These are phyloP conservation scores for Natator depressus DNA, from an alignment of 2,113 vertebrate genomes.

Conservation along the genomic window DNA sequence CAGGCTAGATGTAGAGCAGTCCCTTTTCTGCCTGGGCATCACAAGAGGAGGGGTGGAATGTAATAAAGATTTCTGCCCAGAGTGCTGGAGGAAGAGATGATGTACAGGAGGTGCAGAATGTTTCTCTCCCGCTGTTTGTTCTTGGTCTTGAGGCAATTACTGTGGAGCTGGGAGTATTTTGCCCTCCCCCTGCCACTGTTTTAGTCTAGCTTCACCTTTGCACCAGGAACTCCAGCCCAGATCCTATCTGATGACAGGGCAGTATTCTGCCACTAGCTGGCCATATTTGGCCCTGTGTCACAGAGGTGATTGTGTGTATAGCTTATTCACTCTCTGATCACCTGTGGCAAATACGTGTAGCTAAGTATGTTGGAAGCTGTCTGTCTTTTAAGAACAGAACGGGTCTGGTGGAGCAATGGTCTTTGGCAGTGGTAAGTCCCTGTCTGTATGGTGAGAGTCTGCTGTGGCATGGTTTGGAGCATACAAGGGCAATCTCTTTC, in stretches of 20 bases:
- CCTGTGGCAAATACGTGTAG: background rate
- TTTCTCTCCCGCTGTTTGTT: background rate
- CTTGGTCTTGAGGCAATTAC: background rate
- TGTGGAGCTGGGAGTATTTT: background rate
- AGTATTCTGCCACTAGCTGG: background rate
- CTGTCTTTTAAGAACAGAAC: conserved; percentile 34
- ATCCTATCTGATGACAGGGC: background rate
- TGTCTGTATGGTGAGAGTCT: background rate
- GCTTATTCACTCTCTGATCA: background rate
- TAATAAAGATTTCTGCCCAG: background rate
- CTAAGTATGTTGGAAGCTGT: background rate
- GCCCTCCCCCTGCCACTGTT: background rate
- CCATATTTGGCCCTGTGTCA: background rate
- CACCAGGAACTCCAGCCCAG: background rate
- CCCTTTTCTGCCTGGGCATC: no score
- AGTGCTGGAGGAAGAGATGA: background rate
- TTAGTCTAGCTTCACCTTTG: background rate
- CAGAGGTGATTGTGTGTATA: background rate
- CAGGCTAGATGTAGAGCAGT: background rate
- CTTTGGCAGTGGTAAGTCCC: background rate
- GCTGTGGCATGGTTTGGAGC: background rate
- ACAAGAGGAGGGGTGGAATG: background rate
- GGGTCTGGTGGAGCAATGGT: background rate
- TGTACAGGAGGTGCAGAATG: background rate
- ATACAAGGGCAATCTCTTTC: background rate